Percentiles rank a stretch among this genome's conserved stretches.
Conservation (phyloP, 1,140 invertebrate species). For the Lineus longissimus region DNA sequence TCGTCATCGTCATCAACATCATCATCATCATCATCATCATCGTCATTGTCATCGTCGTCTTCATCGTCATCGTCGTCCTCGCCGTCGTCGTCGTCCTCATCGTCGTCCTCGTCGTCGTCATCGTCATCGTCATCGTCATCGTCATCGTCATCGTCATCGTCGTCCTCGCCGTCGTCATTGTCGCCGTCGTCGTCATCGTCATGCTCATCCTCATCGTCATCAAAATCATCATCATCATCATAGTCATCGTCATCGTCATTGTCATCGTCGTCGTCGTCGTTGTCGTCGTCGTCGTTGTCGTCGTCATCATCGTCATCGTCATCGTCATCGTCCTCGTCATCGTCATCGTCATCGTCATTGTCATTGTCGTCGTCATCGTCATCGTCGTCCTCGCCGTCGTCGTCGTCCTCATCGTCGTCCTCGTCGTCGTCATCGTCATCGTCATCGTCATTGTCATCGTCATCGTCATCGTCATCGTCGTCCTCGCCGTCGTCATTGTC, state of each 20-base stretch:
- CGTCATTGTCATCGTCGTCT: too few species aligned
- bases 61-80: neutral
- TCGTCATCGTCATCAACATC: slow-evolving; percentile 9
- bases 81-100: too few species aligned
- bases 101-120: too few species aligned
- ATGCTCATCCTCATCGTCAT: too few species aligned
- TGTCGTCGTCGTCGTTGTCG: neutral
- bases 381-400: slow-evolving; percentile 15
- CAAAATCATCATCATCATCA: too few species aligned
- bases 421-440: slow-evolving; percentile 12
- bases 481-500: neutral
- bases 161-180: neutral
- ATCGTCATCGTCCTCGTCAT: too few species aligned
- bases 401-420: too few species aligned
- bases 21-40: too few species aligned
- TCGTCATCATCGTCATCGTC: too few species aligned
- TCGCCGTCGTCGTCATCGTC: slow-evolving; percentile 7
- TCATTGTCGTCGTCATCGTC: slow-evolving; percentile 13
- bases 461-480: slow-evolving; percentile 7
- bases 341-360: neutral
- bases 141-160: neutral
- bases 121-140: neutral
- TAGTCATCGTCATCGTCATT: too few species aligned
- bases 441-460: slow-evolving; percentile 14
- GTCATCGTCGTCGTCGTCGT: neutral